Evolutionary conservation across 2,888 invertebrate genomes (phyloP), one percentile per base, ranked within the genome.

Genomic region (Syrista parreyssii): DNA sequence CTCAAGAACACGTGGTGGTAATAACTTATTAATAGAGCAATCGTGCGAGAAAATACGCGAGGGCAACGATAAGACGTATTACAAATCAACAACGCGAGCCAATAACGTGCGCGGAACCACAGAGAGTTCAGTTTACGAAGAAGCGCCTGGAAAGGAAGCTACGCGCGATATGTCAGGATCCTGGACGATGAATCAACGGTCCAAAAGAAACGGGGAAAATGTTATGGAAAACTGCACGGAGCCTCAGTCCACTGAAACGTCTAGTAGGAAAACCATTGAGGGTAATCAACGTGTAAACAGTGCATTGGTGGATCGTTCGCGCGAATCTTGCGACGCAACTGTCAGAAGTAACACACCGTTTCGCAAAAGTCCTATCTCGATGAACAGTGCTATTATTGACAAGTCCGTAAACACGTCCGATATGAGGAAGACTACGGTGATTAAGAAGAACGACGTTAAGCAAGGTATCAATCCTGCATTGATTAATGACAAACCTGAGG

Each of bases 381-480:
- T 86, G 79, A 89, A 87, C 82, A 89, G 89, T 73, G 89, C 89
- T 3, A 88, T 90, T 74, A 88, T 90, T 83, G 90, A 90, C 81
- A 89, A 86, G 79, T 86, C 88, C 40, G 4, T 76, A 6, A 36
- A 33, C 35, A 73, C 35, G 23, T 78, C 78, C 68, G 85, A 88
- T 74, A 77, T 79, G 34, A 78, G 80, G 76, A 78, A 74, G 76
- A 82, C 83, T 34, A 82, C 84, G 15, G 77, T 78, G 33, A 79
- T 79, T 12, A 76, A 81, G 36, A 83, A 80, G 68, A 77, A 81
- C 78, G 88, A 89, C 76, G 81, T 84, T 0, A 82, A 84, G 35
- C 84, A 86, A 76, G 86, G 84, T 75, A 86, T 90, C 33, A 91
- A 91, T 68, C 85, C 90, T 9, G 90, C 91, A 4, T 80, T 91